Percentiles rank a stretch among this genome's conserved stretches.
Conservation (phyloP, 2,888 invertebrate species). For the Drosophila prostipennis region DNA sequence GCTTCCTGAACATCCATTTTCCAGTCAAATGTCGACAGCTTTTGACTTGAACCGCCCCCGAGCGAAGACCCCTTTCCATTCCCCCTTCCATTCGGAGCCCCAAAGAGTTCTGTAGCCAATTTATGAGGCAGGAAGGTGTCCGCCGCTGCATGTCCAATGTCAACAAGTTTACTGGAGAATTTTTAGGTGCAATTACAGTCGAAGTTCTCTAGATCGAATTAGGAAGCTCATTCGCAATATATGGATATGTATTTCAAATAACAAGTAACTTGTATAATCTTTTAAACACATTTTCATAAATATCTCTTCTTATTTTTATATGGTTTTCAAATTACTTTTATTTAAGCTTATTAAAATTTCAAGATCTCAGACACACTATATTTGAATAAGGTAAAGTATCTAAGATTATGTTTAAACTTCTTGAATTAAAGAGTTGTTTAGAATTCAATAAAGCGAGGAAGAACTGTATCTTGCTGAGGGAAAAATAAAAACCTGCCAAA, state of each 20-base stretch:
- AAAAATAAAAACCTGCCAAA: neutral
- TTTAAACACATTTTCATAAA: too few relatives aligned
- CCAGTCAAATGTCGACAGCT: constrained; percentile 60
- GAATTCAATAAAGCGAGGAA: neutral
- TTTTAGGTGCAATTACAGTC: constrained; percentile 55
- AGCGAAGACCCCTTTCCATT: neutral
- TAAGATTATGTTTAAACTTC: too few relatives aligned
- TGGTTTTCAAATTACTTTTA: too few relatives aligned
- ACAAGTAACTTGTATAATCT: too few relatives aligned
- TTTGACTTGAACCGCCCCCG: constrained; percentile 44
- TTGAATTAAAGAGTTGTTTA: neutral
- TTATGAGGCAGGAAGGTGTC: constrained; percentile 16
- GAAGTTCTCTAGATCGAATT: constrained; percentile 21
- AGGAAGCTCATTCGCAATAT: neutral
- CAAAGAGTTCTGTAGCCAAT: constrained; percentile 16
- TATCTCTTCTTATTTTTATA: too few relatives aligned
- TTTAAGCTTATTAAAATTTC: too few relatives aligned
- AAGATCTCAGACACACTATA: too few relatives aligned
- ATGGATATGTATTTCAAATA: too few relatives aligned
- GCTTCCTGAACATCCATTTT: constrained; percentile 48
- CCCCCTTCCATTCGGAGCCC: neutral
- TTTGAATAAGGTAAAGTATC: too few relatives aligned
- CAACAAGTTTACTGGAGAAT: constrained; percentile 61
- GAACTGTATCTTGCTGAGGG: neutral
- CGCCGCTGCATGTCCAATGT: constrained; percentile 43